These are phyloP conservation scores for Eulacestoma nigropectus DNA, from an alignment of 2,113 vertebrate genomes.

Conservation along the genomic window DNA sequence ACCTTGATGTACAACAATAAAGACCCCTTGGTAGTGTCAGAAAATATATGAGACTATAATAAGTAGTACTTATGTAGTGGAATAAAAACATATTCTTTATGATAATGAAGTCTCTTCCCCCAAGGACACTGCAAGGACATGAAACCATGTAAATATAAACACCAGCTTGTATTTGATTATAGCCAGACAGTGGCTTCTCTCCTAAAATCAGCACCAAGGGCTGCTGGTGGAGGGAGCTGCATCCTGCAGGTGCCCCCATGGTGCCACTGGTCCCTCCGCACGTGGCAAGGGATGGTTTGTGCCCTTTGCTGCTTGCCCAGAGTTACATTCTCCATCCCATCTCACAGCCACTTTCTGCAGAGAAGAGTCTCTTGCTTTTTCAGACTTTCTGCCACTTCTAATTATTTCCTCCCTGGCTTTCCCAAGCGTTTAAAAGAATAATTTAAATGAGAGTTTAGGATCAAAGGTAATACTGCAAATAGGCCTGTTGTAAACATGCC, in stretches of 20 bases:
- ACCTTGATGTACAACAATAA: conserved; percentile 80
- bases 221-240: not conserved
- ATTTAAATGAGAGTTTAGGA: conserved; percentile 25
- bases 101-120: conserved; percentile 65
- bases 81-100: conserved; percentile 72
- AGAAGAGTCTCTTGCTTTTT: not conserved
- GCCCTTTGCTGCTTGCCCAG: not conserved
- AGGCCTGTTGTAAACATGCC: not conserved
- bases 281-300: accelerated
- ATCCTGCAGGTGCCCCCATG: accelerated
- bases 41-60: conserved; percentile 63
- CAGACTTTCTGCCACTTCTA: not conserved
- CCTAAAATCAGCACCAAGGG: not conserved
- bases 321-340: accelerated
- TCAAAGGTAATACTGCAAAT: conserved; percentile 40
- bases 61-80: conserved; percentile 40
- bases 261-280: accelerated
- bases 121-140: conserved; percentile 79
- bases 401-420: not conserved
- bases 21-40: conserved; percentile 47
- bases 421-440: not conserved
- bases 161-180: not conserved
- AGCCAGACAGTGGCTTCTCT: not conserved
- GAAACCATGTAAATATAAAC: not conserved
- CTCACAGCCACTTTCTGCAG: not conserved